Percentiles rank a stretch among this genome's conserved stretches.
Evolutionary conservation across 2,888 invertebrate genomes (phyloP).

Genomic region (Salpingus planirostris): DNA sequence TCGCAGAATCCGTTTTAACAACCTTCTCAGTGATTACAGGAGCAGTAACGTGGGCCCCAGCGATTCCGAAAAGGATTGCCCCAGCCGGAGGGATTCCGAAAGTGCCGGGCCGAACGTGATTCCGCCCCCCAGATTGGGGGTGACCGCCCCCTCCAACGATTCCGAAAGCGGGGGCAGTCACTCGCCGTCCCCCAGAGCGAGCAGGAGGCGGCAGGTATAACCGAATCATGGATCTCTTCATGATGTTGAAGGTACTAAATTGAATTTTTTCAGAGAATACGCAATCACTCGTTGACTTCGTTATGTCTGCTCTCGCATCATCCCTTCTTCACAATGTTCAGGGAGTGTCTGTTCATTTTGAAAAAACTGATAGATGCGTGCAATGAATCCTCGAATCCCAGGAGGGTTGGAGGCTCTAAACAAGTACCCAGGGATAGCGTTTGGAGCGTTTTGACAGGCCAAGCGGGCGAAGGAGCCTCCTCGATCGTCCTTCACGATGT

Average conservation of each 20-base stretch:
- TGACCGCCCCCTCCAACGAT: constrained; percentile 61
- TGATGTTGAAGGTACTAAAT: not conserved
- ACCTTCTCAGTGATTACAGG: constrained; percentile 84
- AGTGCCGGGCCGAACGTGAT: constrained; percentile 28
- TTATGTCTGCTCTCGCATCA: constrained; percentile 97
- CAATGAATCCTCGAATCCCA: constrained; percentile 86
- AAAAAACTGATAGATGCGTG: constrained; percentile 96
- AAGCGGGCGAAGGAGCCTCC: constrained; percentile 69
- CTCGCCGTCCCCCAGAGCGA: constrained; percentile 77
- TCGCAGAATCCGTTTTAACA: no score
- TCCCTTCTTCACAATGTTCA: constrained; percentile 97
- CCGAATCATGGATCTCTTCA: no score
- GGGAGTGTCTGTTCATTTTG: constrained; percentile 92
- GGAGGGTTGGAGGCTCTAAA: constrained; percentile 81
- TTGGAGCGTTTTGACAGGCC: constrained; percentile 90
- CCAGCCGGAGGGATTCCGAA: constrained; percentile 63
- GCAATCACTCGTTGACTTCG: constrained; percentile 93
- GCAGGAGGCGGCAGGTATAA: constrained; percentile 53
- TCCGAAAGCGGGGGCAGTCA: constrained; percentile 85
- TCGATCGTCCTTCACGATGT: constrained; percentile 92
- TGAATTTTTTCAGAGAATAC: constrained; percentile 55
- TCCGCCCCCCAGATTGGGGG: constrained; percentile 52
- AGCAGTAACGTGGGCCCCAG: constrained; percentile 84
- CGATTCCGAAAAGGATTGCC: constrained; percentile 81
- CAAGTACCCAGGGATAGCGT: constrained; percentile 85